Evolutionary conservation across 2,888 invertebrate species (phyloP), one percentile per base, ranked within the genome.

Genomic region (Agrotis clavis): DNA sequence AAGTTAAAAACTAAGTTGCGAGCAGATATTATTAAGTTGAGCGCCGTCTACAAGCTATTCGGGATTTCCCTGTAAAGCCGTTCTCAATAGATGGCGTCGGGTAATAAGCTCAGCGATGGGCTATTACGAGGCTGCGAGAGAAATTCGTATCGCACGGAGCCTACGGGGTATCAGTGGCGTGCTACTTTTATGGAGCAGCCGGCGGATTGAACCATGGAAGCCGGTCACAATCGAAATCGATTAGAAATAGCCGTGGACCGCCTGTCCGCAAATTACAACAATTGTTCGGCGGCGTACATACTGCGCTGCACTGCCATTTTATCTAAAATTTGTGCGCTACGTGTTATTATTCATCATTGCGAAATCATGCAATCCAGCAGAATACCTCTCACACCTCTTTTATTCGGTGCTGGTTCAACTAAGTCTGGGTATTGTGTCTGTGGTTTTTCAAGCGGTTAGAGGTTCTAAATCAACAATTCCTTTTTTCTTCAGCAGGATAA

Each of bases 61-160:
- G 93, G 93, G 94, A 95, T 96, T 95, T 95, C 90, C 94, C 90
- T 93, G 92, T 89, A 96, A 95, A 96, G 95, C 96, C 95, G 92
- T 91, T 92, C 94, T 96, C 96, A 95, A 96, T 96, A 94, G 95
- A 94, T 94, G 93, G 94, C 92, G 94, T 90, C 92, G 90, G 90
- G 93, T 95, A 96, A 96, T 96, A 96, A 95, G 95, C 96, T 94
- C 93, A 90, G 89, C 92, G 94, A 94, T 93, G 93, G 95, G 92
- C 95, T 95, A 96, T 96, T 96, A 96, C 92, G 89, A 86, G 86
- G 87, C 89, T 92, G 87, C 89, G 90, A 86, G 92, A 92, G 92
- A 95, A 93, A 94, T 94, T 94, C 94, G 92, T 93, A 93, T 92
- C 91, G 90, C 80, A 86, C 84, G 86, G 82, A 90, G 90, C 90